Base-by-base conservation (phyloP, 2,113 vertebrate genomes). In the Corythoichthys haematopterus region DNA sequence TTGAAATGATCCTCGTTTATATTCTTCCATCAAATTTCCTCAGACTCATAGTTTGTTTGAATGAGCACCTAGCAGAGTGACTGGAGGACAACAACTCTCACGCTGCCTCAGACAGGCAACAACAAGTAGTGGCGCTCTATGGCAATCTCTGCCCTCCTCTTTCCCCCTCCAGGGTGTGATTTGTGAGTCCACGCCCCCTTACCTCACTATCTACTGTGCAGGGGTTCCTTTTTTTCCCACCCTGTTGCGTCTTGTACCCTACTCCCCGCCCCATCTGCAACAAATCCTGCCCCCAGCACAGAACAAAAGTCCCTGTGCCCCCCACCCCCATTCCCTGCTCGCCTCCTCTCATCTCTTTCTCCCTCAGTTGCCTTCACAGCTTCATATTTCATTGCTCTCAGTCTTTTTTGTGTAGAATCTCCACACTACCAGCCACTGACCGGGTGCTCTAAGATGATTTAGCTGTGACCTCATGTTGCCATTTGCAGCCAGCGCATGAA, bases 151-250 rank as follows among this genome's bases (percentile, higher is more conserved):
- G 57, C 80, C 82, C 73, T 75, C 80, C 82, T 81, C 83, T 70
- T 50, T 33, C 79, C 80, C 58, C 89, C 81, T 80, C n/a, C 53
- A 80, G 87, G 90, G 76, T 88, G 90, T 76, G 90, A 87, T 92
- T 88, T 82, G 77, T 79, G 66, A 84, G 83, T 9, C 70, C 87
- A 53, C 81, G 3, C 7, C 58, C 91, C 90, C 81, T 94, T 86
- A 43, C 85, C 87, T 84, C 90, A 82, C 76, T n/a, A 76, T 72
- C 79, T 59, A 45, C 76, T 81, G 56, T 38, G 66, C 81, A 88
- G 87, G 81, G 81, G 77, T 81, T 84, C 77, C 64, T 74, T 84
- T 83, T 76, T 80, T 75, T 79, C 71, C 13, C 71, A 70, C 61
- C 48, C 68, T 85, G 80, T 84, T 75, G 80, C 77, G 78, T 72